A percentile compares a stretch with the other conserved stretches of the same genome.
Evolutionary conservation across 2,797 vertebrate species (phyloP).

Genomic region (Balearica regulorum): DNA sequence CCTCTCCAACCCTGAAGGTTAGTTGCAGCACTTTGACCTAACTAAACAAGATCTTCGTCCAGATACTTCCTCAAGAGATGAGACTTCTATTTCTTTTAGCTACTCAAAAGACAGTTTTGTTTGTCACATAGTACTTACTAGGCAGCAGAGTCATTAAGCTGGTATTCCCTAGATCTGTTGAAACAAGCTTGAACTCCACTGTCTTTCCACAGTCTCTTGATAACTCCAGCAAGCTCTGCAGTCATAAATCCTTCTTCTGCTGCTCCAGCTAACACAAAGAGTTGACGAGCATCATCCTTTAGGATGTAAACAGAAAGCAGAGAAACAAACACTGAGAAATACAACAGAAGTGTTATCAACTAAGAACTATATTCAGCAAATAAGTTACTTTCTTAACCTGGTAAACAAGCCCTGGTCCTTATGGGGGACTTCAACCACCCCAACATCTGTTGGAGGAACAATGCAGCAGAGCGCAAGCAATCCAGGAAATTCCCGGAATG

Average conservation of each 20-base stretch:
- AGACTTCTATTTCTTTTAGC: not conserved
- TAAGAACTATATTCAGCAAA: not conserved
- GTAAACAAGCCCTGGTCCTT: not conserved
- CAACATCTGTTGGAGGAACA: too few species aligned
- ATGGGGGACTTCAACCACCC: too few species aligned
- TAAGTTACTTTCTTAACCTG: not conserved
- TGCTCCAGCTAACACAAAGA: conserved; percentile 94
- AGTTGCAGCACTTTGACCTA: not conserved
- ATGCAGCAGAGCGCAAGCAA: too few species aligned
- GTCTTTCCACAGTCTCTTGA: conserved; percentile 96
- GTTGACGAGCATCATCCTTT: conserved; percentile 94
- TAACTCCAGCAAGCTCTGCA: conserved; percentile 92
- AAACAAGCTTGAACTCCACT: conserved; percentile 96
- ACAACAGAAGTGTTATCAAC: not conserved
- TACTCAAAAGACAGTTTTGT: not conserved
- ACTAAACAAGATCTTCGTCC: not conserved
- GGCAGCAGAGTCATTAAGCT: conserved; percentile 97
- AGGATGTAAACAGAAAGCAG: not conserved
- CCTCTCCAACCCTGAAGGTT: not conserved
- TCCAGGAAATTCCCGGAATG: too few species aligned
- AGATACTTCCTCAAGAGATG: not conserved
- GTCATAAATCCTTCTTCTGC: conserved; percentile 99
- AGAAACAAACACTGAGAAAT: not conserved
- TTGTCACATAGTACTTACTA: conserved; percentile 83
- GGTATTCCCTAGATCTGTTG: conserved; percentile 95